Conservation (phyloP, 2,888 invertebrate species). For the Hirtodrosophila duncani region DNA sequence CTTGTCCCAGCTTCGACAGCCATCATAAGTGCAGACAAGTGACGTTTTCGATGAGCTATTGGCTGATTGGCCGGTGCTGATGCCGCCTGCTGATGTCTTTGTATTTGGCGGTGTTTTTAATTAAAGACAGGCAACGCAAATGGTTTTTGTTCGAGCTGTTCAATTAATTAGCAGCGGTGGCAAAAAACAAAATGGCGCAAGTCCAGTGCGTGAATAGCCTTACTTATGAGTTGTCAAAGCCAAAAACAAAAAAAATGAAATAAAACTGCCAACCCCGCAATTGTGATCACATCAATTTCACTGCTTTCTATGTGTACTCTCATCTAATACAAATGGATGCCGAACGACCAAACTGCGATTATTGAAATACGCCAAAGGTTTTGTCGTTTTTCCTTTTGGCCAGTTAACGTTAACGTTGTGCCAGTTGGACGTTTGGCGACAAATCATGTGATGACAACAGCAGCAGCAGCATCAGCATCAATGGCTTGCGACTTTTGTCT, state of each 20-base stretch:
- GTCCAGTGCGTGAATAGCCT: constrained; percentile 43
- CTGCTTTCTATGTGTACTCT: too few species aligned
- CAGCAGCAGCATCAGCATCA: constrained; percentile 18
- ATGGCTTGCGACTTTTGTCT: constrained; percentile 27
- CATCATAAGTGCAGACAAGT: constrained; percentile 40
- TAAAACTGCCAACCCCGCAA: constrained; percentile 9
- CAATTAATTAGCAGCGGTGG: constrained; percentile 58
- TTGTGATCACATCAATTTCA: constrained; percentile 57
- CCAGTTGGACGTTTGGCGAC: constrained; percentile 37
- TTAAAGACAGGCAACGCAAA: constrained; percentile 21
- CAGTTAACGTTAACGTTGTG: constrained; percentile 29
- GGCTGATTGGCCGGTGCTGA: background rate
- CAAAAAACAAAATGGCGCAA: constrained; percentile 37
- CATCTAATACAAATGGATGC: constrained; percentile 45
- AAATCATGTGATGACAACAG: constrained; percentile 53
- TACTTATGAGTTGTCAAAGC: constrained; percentile 48
- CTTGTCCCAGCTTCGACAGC: constrained; percentile 8
- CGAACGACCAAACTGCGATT: constrained; percentile 40
- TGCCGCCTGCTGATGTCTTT: constrained; percentile 41
- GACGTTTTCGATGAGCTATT: constrained; percentile 14
- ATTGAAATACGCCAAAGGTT: constrained; percentile 66
- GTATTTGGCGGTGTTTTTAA: constrained; percentile 33
- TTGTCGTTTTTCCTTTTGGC: constrained; percentile 26
- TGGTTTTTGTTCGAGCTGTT: constrained; percentile 14
- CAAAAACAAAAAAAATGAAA: constrained; percentile 31